Evolutionary conservation across 2,113 vertebrate genomes (phyloP), one percentile per base, ranked within the genome.

Genomic region (Phylloscopus whistleri): DNA sequence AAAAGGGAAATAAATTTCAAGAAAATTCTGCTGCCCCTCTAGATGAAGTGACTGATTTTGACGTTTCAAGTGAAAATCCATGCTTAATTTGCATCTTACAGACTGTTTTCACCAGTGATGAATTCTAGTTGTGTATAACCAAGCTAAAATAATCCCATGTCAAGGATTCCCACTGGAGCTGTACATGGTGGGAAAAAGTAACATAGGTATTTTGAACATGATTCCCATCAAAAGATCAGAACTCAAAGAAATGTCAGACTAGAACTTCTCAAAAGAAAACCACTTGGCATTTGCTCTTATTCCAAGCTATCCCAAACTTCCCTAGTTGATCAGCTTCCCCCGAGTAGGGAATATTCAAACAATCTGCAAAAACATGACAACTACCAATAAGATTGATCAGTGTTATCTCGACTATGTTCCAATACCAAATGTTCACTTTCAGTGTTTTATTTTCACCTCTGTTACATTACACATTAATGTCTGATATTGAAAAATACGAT

Each of bases 381-480:
- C 55, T 76, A 82, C 31, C 58, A 63, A 87, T 87, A 89, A 96
- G 72, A 90, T 76, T 83, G 85, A 85, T 95, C 75, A 89, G 74
- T 89, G 75, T 76, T 87, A 16, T 87, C 73, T 68, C 0, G 0
- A 90, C 82, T 80, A 35, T 30, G 43, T 93, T 87, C 84, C 85
- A 93, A 88, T 59, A 92, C 94, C 94, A 96, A 94, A 90, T 95
- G 88, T 94, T 96, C 90, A 33, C 55, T 92, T 13, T 30, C 24
- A 79, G n/a, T 59, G 86, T 84, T 94, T 92, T 87, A 85, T 85
- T 95, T 94, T 90, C 88, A 93, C 88, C 83, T 86, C 90, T 92
- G 58, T 74, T 94, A 53, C 46, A 80, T 77, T 88, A 80, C 75
- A 92, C 14, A 83, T 62, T 92, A 90, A 94, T 80, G 63, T 28